A percentile compares a stretch with the other conserved stretches of the same genome.
Evolutionary conservation across 2,113 vertebrate species (phyloP).

Genomic region (Elephantulus edwardii): DNA sequence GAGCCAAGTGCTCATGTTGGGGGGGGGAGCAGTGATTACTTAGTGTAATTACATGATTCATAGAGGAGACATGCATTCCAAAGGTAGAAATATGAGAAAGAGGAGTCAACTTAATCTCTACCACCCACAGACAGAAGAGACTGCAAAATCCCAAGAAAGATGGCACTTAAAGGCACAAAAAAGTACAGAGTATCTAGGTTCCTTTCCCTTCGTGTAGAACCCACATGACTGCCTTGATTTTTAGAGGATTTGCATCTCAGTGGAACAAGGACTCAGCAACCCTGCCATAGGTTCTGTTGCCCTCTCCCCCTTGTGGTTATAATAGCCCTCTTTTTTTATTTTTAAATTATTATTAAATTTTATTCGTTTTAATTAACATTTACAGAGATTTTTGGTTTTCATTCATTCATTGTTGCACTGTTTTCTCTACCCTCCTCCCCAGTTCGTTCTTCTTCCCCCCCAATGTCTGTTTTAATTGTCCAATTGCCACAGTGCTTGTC

Average conservation of each 20-base stretch:
- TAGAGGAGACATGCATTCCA: neutral
- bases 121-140: neutral
- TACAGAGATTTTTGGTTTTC: too few species aligned
- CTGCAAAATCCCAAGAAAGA: neutral
- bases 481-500: too few species aligned
- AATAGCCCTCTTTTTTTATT: too few species aligned
- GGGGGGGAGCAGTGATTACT: neutral
- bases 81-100: constrained; percentile 51
- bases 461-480: too few species aligned
- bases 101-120: constrained; percentile 1
- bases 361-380: too few species aligned
- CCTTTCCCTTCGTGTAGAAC: neutral
- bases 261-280: neutral
- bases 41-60: neutral
- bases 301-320: neutral
- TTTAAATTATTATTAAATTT: too few species aligned
- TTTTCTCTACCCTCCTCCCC: too few species aligned
- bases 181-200: neutral
- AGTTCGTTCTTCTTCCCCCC: too few species aligned
- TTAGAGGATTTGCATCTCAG: neutral
- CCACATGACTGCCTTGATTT: neutral
- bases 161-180: constrained; percentile 61
- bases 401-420: too few species aligned
- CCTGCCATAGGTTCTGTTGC: neutral
- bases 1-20: neutral